Conservation (phyloP, 2,888 invertebrate species). For the Gisinianus flammeolus region DNA sequence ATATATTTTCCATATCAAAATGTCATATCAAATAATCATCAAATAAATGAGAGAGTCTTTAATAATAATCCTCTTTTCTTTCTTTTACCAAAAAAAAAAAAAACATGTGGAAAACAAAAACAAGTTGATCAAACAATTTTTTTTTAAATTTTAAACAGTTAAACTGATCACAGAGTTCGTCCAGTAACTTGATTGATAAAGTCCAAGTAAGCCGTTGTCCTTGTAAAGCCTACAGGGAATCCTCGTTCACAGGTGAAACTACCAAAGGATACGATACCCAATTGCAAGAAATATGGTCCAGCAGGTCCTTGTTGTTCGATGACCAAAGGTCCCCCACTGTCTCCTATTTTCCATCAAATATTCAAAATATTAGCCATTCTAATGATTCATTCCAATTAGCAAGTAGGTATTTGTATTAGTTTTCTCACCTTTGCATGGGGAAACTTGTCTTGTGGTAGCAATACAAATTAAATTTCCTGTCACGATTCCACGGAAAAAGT, state of each 20-base stretch:
- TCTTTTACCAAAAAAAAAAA: too few relatives aligned
- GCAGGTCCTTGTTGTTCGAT: constrained; percentile 46
- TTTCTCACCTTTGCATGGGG: constrained; percentile 54
- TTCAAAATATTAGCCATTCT: too few relatives aligned
- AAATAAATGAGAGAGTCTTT: too few relatives aligned
- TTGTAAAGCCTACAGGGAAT: constrained; percentile 57
- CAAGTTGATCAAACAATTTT: too few relatives aligned
- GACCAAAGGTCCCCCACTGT: constrained; percentile 55
- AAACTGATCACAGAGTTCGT: background rate
- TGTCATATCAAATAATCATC: too few relatives aligned
- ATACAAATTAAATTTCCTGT: constrained; percentile 57
- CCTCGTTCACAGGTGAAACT: constrained; percentile 56
- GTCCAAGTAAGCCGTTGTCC: constrained; percentile 56
- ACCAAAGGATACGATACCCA: constrained; percentile 58
- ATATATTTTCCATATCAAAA: too few relatives aligned
- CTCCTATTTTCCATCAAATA: too few relatives aligned
- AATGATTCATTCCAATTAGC: too few relatives aligned
- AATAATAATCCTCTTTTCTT: too few relatives aligned
- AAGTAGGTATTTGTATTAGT: background rate
- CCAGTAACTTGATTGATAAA: constrained; percentile 55
- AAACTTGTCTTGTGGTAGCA: constrained; percentile 49
- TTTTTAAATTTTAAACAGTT: too few relatives aligned
- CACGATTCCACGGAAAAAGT: constrained; percentile 54
- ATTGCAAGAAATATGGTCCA: constrained; percentile 54
- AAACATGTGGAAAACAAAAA: too few relatives aligned